phyloP scores from a whole-genome alignment of 2,888 invertebrate genomes.

The Sinotaia quadrata region DNA sequence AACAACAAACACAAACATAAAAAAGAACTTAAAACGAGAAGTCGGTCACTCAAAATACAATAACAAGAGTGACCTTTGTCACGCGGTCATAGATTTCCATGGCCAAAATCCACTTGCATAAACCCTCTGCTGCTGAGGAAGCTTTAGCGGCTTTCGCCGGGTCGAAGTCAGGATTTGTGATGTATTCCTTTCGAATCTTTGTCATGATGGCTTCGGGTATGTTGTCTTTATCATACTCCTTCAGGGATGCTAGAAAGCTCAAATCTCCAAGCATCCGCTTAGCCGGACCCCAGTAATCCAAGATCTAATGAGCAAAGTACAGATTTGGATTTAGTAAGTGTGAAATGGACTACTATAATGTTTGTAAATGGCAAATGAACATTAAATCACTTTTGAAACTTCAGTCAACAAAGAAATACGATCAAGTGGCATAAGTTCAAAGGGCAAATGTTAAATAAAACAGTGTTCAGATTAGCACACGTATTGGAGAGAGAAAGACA shows the following conservation, averaged over 20 bases:
- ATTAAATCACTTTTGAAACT: background rate
- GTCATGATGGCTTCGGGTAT: slow-evolving; percentile 81
- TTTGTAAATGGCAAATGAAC: slow-evolving; percentile 7
- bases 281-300: slow-evolving; percentile 90
- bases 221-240: slow-evolving; percentile 89
- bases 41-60: too few species aligned
- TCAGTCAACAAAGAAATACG: background rate
- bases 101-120: slow-evolving; percentile 75
- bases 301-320: slow-evolving; percentile 77
- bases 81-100: slow-evolving; percentile 73
- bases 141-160: slow-evolving; percentile 76
- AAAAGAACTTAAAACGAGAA: too few species aligned
- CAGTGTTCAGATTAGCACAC: too few species aligned
- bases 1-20: too few species aligned
- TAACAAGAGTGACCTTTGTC: slow-evolving; percentile 71
- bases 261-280: slow-evolving; percentile 86
- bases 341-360: too few species aligned
- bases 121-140: slow-evolving; percentile 89
- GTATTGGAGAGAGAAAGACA: too few species aligned
- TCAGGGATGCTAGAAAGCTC: slow-evolving; percentile 82
- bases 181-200: slow-evolving; percentile 84
- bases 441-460: too few species aligned
- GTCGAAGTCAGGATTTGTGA: slow-evolving; percentile 76
- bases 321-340: too few species aligned
- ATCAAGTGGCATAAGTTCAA: too few species aligned